Evolutionary conservation across 2,888 invertebrate genomes (phyloP).

Genomic region (Lampropteryx suffumata): DNA sequence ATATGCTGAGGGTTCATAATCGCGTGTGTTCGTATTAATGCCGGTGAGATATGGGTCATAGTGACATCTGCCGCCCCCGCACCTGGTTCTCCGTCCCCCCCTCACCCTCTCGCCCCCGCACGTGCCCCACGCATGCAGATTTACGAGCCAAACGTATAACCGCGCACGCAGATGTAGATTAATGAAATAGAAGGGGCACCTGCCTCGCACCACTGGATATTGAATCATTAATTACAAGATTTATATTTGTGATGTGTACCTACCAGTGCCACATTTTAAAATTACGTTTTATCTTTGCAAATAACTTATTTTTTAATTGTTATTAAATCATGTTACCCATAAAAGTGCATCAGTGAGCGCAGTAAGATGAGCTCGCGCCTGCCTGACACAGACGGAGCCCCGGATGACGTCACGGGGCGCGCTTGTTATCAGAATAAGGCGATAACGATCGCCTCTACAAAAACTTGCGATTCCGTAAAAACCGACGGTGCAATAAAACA

Average conservation of each 20-base stretch:
- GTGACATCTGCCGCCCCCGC: conserved; percentile 75
- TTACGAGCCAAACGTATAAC: conserved; percentile 43
- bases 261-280: too few species aligned
- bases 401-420: neutral
- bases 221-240: too few species aligned
- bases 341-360: too few species aligned
- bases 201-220: neutral
- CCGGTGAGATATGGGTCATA: conserved; percentile 59
- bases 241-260: too few species aligned
- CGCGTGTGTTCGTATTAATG: neutral
- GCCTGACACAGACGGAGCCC: neutral
- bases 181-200: conserved; percentile 7
- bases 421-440: conserved; percentile 8
- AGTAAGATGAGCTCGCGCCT: too few species aligned
- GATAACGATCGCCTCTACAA: conserved; percentile 6
- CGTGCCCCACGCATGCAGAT: conserved; percentile 61
- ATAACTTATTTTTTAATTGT: too few species aligned
- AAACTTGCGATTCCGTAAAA: conserved; percentile 9
- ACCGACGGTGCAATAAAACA: conserved; percentile 17
- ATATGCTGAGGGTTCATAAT: conserved; percentile 8
- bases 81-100: conserved; percentile 50
- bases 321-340: too few species aligned
- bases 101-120: conserved; percentile 27
- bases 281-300: too few species aligned
- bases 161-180: conserved; percentile 30